A percentile compares a stretch with the other conserved stretches of the same genome.
phyloP scores from a whole-genome alignment of 1,140 invertebrate species.

The Drosophila bocki region DNA sequence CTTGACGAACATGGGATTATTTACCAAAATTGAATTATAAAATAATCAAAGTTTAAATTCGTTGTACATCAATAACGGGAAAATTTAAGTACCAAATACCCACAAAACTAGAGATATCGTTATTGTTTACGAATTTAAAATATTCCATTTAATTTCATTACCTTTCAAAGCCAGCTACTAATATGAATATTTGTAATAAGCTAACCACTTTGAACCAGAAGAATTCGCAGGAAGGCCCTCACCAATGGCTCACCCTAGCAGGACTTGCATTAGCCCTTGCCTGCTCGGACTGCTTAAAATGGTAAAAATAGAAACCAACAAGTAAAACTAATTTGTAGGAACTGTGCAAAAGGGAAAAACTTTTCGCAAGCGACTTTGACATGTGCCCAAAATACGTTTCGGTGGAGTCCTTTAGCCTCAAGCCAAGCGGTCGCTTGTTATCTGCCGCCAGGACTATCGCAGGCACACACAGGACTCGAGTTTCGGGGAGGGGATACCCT shows the following conservation, averaged over 20 bases:
- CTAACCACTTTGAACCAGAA: background rate
- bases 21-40: too few species aligned
- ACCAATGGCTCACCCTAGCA: background rate
- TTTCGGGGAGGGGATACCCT: background rate
- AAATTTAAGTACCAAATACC: too few species aligned
- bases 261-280: conserved; percentile 7
- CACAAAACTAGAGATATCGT: too few species aligned
- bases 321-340: conserved; percentile 78
- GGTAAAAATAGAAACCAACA: conserved; percentile 48
- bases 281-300: conserved; percentile 21
- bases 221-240: background rate
- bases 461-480: conserved; percentile 19
- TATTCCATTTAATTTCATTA: too few species aligned
- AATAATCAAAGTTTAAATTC: too few species aligned
- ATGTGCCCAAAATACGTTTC: conserved; percentile 70
- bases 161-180: background rate
- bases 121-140: too few species aligned
- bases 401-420: conserved; percentile 68
- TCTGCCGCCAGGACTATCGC: conserved; percentile 48
- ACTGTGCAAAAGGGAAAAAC: conserved; percentile 47
- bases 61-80: too few species aligned
- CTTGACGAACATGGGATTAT: too few species aligned
- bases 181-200: background rate
- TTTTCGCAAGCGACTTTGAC: conserved; percentile 70
- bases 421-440: conserved; percentile 58